These are phyloP conservation scores for Julus scandinavius DNA, from an alignment of 2,888 invertebrate species.

Conservation along the genomic window DNA sequence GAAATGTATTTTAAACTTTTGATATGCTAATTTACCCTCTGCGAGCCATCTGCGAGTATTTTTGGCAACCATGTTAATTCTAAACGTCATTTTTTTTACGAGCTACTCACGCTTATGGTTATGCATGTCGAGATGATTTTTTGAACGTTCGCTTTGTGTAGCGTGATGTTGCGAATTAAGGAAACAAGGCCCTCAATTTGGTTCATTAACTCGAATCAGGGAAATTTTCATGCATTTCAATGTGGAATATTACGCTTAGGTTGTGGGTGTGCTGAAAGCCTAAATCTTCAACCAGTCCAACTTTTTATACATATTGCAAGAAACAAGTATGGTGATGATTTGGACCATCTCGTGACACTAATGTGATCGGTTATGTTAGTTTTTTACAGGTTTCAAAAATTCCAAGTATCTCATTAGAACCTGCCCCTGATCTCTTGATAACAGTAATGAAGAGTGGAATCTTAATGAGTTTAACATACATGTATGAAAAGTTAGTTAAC, in stretches of 20 bases:
- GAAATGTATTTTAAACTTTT: conserved; percentile 9
- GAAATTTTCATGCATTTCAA: conserved; percentile 9
- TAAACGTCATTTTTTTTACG: background rate
- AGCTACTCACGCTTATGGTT: conserved; percentile 8
- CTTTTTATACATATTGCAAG: too few species aligned
- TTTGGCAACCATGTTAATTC: background rate
- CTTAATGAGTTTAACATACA: too few species aligned
- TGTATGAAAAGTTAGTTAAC: too few species aligned
- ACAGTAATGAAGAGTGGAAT: too few species aligned
- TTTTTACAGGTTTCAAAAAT: too few species aligned
- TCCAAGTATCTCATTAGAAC: too few species aligned
- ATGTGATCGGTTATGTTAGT: too few species aligned
- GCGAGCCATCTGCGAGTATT: conserved; percentile 5
- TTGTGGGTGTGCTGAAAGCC: background rate
- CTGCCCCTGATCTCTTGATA: too few species aligned
- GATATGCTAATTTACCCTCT: background rate
- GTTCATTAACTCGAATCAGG: background rate
- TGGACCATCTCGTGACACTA: too few species aligned
- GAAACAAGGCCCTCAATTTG: conserved; percentile 18
- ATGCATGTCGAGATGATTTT: conserved; percentile 18
- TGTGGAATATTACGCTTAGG: background rate
- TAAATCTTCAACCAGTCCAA: too few species aligned
- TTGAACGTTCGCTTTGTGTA: background rate
- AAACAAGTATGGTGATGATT: too few species aligned
- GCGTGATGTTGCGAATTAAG: conserved; percentile 18